phyloP scores from a whole-genome alignment of 2,888 invertebrate genomes.

The Ophonus ardosiacus region DNA sequence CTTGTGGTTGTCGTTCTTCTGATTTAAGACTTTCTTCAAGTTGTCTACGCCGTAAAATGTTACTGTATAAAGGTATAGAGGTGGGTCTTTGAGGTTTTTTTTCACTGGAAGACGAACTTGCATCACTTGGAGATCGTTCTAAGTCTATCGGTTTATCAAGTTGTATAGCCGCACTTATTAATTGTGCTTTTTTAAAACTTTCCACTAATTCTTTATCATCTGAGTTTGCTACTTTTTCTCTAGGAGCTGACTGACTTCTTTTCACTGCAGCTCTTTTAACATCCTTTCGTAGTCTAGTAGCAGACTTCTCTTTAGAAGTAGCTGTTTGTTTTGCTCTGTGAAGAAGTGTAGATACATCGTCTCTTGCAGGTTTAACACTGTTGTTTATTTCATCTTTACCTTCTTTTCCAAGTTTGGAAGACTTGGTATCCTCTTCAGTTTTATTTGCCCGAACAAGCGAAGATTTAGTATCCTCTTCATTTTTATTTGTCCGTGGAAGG shows the following conservation, averaged over 20 bases:
- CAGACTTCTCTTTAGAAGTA: constrained; percentile 50
- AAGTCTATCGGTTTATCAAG: constrained; percentile 17
- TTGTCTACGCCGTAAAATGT: constrained; percentile 69
- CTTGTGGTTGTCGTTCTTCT: constrained; percentile 68
- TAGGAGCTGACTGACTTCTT: constrained; percentile 79
- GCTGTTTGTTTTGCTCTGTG: constrained; percentile 50
- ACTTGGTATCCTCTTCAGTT: constrained; percentile 64
- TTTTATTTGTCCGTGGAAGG: constrained; percentile 65
- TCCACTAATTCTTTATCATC: constrained; percentile 77
- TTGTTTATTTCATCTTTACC: not conserved
- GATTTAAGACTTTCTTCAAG: constrained; percentile 53
- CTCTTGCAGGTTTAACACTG: constrained; percentile 26
- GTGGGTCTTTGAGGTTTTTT: constrained; percentile 60
- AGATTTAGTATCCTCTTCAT: too few species aligned
- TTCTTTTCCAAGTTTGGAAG: constrained; percentile 5
- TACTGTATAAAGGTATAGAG: constrained; percentile 58
- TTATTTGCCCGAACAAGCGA: constrained; percentile 48
- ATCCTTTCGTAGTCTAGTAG: constrained; percentile 67
- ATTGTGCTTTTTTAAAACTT: constrained; percentile 76
- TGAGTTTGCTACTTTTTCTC: constrained; percentile 74
- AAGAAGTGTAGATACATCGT: constrained; percentile 36
- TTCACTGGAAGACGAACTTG: constrained; percentile 42
- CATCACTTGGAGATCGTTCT: constrained; percentile 51
- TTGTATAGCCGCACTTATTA: constrained; percentile 73
- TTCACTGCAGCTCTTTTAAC: constrained; percentile 73